These are phyloP conservation scores for Bambusicola thoracicus DNA, from an alignment of 2,113 vertebrate genomes.

Conservation along the genomic window DNA sequence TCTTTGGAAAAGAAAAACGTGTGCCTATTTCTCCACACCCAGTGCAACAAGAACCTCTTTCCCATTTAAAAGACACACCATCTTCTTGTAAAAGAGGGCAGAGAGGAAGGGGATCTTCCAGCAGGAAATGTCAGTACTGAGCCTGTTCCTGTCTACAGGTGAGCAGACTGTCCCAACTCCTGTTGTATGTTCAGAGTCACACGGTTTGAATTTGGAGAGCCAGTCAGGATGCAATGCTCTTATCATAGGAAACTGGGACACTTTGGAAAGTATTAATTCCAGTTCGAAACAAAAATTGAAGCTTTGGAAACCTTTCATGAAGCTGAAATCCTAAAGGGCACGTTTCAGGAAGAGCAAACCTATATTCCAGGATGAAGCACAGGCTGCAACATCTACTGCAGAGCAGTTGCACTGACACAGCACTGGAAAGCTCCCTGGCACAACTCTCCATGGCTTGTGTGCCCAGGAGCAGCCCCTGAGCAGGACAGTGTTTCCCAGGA, in stretches of 20 bases:
- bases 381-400: neutral
- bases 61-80: neutral
- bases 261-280: neutral
- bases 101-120: neutral
- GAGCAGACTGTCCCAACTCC: neutral
- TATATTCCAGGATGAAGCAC: neutral
- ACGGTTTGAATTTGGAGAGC: neutral
- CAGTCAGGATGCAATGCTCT: neutral
- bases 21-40: neutral
- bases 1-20: neutral
- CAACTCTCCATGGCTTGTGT: neutral
- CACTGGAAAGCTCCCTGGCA: too few relatives aligned
- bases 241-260: rapidly evolving
- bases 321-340: neutral
- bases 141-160: neutral
- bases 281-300: neutral
- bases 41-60: neutral
- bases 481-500: neutral
- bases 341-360: neutral
- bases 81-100: neutral
- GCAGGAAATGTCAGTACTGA: neutral
- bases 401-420: neutral
- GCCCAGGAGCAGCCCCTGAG: too few relatives aligned
- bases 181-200: neutral
- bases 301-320: neutral